These are phyloP conservation scores for Margarornis squamiger DNA, from an alignment of 2,797 vertebrate genomes.

Conservation along the genomic window DNA sequence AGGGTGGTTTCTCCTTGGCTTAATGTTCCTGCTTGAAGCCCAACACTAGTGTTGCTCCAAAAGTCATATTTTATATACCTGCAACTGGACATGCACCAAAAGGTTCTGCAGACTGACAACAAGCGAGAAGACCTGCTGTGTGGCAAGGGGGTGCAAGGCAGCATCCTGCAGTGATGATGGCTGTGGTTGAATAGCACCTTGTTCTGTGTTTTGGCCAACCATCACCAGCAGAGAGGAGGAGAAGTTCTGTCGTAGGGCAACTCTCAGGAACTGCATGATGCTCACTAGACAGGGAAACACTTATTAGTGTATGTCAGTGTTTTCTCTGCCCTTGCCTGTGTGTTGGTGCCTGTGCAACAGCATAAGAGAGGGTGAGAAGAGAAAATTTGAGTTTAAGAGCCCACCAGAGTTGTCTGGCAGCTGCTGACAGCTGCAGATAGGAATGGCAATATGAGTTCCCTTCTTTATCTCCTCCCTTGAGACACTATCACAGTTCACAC, in stretches of 20 bases:
- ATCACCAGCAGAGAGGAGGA: constrained; percentile 80
- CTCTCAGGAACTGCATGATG: constrained; percentile 85
- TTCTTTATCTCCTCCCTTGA: not conserved
- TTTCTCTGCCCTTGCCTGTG: not conserved
- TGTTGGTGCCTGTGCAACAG: not conserved
- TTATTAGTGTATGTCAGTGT: not conserved
- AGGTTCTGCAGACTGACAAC: constrained; percentile 84
- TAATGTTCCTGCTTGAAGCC: not conserved
- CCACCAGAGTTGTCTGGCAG: not conserved
- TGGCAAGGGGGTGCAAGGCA: constrained; percentile 81
- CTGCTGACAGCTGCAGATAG: not conserved
- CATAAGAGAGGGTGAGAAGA: not conserved
- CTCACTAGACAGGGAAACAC: constrained; percentile 74
- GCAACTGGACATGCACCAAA: constrained; percentile 79
- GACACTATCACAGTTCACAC: not conserved
- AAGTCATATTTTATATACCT: not conserved
- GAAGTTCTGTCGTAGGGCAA: constrained; percentile 81
- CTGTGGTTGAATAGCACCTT: constrained; percentile 35
- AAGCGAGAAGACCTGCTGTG: constrained; percentile 76
- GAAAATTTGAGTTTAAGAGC: not conserved
- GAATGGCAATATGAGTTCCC: not conserved
- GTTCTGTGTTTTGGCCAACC: constrained; percentile 45
- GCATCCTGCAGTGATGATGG: constrained; percentile 69
- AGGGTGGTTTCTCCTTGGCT: not conserved
- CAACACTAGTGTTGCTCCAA: not conserved